Evolutionary conservation across 2,797 vertebrate species (phyloP).

Genomic region (Loris lydekkerianus): DNA sequence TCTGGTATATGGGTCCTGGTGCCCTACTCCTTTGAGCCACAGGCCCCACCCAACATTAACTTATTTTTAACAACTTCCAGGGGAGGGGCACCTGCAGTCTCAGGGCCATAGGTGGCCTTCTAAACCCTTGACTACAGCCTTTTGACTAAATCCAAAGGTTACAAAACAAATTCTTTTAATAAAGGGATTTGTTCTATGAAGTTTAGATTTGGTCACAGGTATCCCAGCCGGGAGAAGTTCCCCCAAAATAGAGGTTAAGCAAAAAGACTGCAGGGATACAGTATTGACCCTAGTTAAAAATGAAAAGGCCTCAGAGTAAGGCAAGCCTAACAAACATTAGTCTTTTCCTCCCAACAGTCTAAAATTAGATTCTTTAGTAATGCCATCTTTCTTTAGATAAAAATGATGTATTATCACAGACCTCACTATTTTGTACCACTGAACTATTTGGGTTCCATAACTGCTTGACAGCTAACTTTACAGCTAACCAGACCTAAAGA

Average conservation of each 20-base stretch:
- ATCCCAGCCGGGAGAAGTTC: background rate
- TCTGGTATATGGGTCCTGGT: no score
- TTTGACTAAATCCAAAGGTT: background rate
- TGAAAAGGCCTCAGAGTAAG: background rate
- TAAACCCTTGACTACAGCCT: background rate
- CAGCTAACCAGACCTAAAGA: slow-evolving; percentile 41
- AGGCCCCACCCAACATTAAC: background rate
- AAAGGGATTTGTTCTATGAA: background rate
- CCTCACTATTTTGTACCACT: background rate
- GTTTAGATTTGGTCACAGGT: background rate
- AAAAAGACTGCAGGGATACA: background rate
- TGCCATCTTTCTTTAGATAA: slow-evolving; percentile 49
- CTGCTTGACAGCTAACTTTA: slow-evolving; percentile 27
- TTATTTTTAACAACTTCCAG: slow-evolving; percentile 47
- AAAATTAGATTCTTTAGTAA: slow-evolving; percentile 54
- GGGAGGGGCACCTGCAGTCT: background rate
- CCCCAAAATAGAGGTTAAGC: background rate
- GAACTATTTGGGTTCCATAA: background rate
- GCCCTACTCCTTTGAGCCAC: no score
- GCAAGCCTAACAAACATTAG: background rate
- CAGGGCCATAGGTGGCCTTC: background rate
- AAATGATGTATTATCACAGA: background rate
- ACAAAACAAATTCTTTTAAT: background rate
- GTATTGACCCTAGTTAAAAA: background rate
- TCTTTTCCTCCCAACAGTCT: slow-evolving; percentile 15